Conservation (phyloP, 64 coral and sea anemone genomes). For the Pocillopora verrucosa region DNA sequence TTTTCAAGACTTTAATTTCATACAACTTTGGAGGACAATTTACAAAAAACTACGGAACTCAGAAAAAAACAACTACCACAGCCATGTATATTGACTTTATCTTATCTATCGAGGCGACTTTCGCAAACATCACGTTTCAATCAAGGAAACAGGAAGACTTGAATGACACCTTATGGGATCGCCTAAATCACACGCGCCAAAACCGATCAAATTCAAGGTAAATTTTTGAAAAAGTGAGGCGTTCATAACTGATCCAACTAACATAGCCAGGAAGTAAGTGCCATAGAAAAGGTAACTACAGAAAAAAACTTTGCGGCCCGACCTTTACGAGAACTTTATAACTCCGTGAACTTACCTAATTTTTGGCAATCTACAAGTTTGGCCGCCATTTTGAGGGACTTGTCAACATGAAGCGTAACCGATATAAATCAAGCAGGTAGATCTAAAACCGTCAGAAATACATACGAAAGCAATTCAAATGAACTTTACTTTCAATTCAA, state of each 20-base stretch:
- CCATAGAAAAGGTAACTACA: slow-evolving; percentile 7
- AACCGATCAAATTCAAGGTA: slow-evolving; percentile 13
- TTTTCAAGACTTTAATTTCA: not conserved
- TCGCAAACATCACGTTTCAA: too few relatives aligned
- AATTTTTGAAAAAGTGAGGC: slow-evolving; percentile 20
- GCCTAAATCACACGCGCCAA: too few relatives aligned
- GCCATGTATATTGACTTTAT: too few relatives aligned
- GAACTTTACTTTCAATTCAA: too few relatives aligned
- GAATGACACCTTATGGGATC: too few relatives aligned
- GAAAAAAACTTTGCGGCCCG: too few relatives aligned
- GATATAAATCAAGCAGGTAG: slow-evolving; percentile 13
- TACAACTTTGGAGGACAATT: not conserved
- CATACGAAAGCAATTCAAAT: not conserved
- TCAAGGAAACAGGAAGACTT: too few relatives aligned
- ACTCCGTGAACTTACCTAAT: slow-evolving; percentile 9
- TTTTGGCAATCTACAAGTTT: slow-evolving; percentile 9
- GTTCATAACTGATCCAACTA: slow-evolving; percentile 17
- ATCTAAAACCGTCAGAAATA: slow-evolving; percentile 22
- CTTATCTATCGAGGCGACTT: too few relatives aligned
- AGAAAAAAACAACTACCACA: too few relatives aligned
- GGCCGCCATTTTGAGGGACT: slow-evolving; percentile 19
- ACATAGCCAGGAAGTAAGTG: not conserved
- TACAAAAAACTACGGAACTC: too few relatives aligned
- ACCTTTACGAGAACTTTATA: slow-evolving; percentile 2
- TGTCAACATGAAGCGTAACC: not conserved